Evolutionary conservation across 2,888 invertebrate genomes (phyloP), one percentile per base, ranked within the genome.

Genomic region (Tinea pellionella): DNA sequence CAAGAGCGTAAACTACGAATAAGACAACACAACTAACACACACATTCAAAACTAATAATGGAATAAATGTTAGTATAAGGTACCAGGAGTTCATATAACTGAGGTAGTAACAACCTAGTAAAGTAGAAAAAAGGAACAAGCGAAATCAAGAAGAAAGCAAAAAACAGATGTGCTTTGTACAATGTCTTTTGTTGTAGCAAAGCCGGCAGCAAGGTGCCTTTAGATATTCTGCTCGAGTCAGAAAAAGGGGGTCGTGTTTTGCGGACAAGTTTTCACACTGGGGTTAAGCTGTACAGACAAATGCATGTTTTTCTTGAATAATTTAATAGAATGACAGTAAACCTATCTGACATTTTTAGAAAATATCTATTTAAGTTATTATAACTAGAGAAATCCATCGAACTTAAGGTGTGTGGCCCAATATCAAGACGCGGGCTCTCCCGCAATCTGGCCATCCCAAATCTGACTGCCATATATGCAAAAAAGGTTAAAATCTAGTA

Each of bases 111-210:
- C 47, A 41, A 41, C 51, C 3, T 55, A 55, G 16, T 24, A 55
- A 55, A 55, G 32, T 24, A 24, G 32, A 24, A 32, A 30, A 57
- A 57, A 16, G 16, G 19, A 57, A 57, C 32, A 57, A 66, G 72
- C 69, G 66, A 73, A 77, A 76, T 77, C 76, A 73, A 72, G 69
- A 72, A 65, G 62, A 67, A 66, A 70, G 70, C 77, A 76, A n/a
- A 65, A 72, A 74, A 75, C 67, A 63, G 66, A 68, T 47, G 47
- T 73, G 72, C 69, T 63, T 64, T 71, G 70, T 68, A 75, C 70
- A 72, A 73, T 71, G 68, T 70, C 67, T 47, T 68, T 57, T 57
- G 57, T 57, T 57, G 32, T 64, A 63, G 63, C 66, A 60, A 64
- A 67, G 61, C 56, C 51, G 37, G 61, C 51, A 18, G 57, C 57